Evolutionary conservation across 2,113 vertebrate genomes (phyloP).

Genomic region (Nothocercus julius): DNA sequence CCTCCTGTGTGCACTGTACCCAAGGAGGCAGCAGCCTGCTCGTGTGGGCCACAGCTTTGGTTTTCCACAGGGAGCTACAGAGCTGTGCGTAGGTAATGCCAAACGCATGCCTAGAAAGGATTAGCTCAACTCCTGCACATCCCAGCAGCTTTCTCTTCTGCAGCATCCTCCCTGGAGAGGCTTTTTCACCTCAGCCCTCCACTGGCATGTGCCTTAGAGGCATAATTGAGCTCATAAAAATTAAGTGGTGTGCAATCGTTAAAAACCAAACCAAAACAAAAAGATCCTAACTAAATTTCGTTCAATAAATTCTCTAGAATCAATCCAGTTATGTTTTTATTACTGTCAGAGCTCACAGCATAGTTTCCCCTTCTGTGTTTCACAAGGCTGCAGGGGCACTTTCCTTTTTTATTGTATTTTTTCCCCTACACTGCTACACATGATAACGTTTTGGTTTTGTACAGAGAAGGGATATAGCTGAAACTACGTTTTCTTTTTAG

Average conservation of each 20-base stretch:
- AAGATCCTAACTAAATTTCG: constrained; percentile 33
- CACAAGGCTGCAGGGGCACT: neutral
- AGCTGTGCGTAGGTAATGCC: constrained; percentile 5
- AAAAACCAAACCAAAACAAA: constrained; percentile 32
- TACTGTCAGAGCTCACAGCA: constrained; percentile 33
- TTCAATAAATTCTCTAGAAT: constrained; percentile 55
- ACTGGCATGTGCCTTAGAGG: constrained; percentile 52
- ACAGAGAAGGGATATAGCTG: neutral
- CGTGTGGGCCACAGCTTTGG: neutral
- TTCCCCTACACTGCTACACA: neutral
- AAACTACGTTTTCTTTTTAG: neutral
- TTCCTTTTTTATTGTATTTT: neutral
- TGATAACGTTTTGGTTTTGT: neutral
- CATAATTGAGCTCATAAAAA: constrained; percentile 60
- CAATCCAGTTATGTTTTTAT: constrained; percentile 44
- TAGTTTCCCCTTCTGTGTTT: neutral
- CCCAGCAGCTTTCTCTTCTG: constrained; percentile 55
- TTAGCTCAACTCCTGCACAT: constrained; percentile 37
- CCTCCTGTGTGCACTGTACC: neutral
- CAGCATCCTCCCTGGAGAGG: constrained; percentile 40
- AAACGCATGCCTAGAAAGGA: constrained; percentile 36
- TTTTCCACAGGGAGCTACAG: constrained; percentile 2
- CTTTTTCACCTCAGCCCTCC: constrained; percentile 53
- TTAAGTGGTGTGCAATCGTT: constrained; percentile 41
- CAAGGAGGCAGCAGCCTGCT: neutral